Evolutionary conservation across 1,140 invertebrate species (phyloP).

Genomic region (Danaus plexippus): DNA sequence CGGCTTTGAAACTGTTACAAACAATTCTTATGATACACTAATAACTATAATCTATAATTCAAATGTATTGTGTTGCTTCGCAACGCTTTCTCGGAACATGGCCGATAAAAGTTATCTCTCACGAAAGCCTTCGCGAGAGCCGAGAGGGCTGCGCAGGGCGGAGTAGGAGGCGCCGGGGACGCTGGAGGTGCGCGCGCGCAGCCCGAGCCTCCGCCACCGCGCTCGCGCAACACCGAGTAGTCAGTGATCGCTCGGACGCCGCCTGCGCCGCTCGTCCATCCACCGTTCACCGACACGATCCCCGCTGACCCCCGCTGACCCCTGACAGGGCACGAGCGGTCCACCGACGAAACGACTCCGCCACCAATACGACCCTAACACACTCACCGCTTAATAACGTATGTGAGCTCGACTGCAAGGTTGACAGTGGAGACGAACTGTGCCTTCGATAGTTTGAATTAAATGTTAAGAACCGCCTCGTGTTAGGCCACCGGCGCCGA

Average conservation of each 20-base stretch:
- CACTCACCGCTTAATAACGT: slow-evolving; percentile 46
- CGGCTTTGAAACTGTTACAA: no score
- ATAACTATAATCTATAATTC: slow-evolving; percentile 7
- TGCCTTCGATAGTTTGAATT: slow-evolving; percentile 32
- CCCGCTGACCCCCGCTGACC: slow-evolving; percentile 52
- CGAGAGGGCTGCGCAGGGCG: slow-evolving; percentile 12
- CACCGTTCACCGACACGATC: slow-evolving; percentile 31
- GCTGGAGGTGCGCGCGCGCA: slow-evolving; percentile 34
- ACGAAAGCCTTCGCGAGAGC: slow-evolving; percentile 37
- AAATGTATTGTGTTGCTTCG: slow-evolving; percentile 20
- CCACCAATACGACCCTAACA: slow-evolving; percentile 27
- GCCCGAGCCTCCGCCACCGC: slow-evolving; percentile 19
- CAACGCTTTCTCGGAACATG: slow-evolving; percentile 35
- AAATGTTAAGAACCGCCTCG: slow-evolving; percentile 40
- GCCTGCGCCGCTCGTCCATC: slow-evolving; percentile 34
- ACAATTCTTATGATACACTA: slow-evolving; percentile 4
- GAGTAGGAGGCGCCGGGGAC: slow-evolving; percentile 22
- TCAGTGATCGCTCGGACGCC: slow-evolving; percentile 55
- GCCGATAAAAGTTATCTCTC: slow-evolving; percentile 38
- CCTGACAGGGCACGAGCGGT: slow-evolving; percentile 45
- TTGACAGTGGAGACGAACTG: slow-evolving; percentile 37
- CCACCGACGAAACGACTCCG: slow-evolving; percentile 53
- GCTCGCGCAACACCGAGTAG: slow-evolving; percentile 5
- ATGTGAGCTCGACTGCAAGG: slow-evolving; percentile 45
- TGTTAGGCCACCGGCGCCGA: slow-evolving; percentile 23